A percentile compares a stretch with the other conserved stretches of the same genome.
Evolutionary conservation across 2,797 vertebrate genomes (phyloP).

Genomic region (Mormyrus proboscirostris): DNA sequence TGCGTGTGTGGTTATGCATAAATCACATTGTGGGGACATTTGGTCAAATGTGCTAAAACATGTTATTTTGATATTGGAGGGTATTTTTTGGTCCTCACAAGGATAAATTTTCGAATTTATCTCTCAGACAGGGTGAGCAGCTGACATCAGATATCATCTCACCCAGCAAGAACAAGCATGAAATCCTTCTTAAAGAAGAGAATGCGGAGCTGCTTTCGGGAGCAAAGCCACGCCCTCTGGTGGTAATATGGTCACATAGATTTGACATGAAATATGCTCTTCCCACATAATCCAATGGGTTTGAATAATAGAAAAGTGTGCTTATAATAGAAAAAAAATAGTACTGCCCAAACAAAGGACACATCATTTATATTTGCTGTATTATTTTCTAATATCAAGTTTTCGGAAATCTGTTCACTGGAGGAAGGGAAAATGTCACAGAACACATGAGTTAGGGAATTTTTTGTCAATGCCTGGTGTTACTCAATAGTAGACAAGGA

Average conservation of each 20-base stretch:
- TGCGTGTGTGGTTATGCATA: not conserved
- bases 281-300: not conserved
- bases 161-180: not conserved
- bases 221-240: not conserved
- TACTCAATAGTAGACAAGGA: not conserved
- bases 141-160: not conserved
- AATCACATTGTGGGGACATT: not conserved
- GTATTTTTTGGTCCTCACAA: not conserved
- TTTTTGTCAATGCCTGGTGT: not conserved
- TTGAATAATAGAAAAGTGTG: not conserved
- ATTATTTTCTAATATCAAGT: not conserved
- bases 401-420: not conserved
- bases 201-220: not conserved
- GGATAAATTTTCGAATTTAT: not conserved
- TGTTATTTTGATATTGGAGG: not conserved
- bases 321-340: not conserved
- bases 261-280: not conserved
- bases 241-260: not conserved
- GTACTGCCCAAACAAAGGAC: not conserved
- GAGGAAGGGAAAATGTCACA: not conserved
- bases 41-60: not conserved
- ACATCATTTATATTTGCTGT: not conserved
- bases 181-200: not conserved
- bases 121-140: not conserved
- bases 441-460: not conserved